Conservation (phyloP, 2,797 vertebrate species). For the Graptemys geographica region DNA sequence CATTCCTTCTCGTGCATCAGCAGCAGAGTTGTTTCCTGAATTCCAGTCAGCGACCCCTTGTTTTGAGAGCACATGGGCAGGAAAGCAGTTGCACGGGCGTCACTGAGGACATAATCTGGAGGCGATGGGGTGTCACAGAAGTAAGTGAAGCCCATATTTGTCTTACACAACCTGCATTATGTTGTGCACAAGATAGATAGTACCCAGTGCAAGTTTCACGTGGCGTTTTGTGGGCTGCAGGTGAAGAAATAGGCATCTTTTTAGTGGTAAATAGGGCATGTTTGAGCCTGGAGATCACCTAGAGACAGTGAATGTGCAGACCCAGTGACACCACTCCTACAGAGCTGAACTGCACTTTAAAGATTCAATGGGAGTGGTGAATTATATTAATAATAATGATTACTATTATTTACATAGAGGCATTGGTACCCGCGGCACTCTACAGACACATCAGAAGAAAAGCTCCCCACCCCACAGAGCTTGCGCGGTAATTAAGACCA, state of each 20-base stretch:
- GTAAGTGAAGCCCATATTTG: neutral
- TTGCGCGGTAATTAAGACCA: neutral
- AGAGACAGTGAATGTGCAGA: neutral
- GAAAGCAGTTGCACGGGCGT: neutral
- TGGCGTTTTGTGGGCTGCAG: neutral
- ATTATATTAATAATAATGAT: neutral
- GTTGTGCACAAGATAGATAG: neutral
- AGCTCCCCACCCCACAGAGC: neutral
- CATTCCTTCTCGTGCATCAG: neutral
- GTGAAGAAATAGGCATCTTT: neutral
- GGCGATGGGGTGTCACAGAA: neutral
- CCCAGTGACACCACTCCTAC: neutral
- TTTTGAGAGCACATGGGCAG: neutral
- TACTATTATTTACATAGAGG: neutral
- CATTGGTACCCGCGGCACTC: neutral
- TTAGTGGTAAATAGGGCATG: neutral
- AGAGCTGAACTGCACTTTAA: neutral
- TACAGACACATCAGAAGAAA: neutral
- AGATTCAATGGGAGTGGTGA: neutral
- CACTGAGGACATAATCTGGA: neutral
- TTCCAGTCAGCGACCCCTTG: neutral
- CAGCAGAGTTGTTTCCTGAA: neutral
- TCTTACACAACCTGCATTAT: rapidly evolving
- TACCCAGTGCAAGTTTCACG: neutral
- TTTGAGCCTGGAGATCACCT: neutral